phyloP scores from a whole-genome alignment of 2,113 vertebrate genomes.

The Oreotrochilus melanogaster region DNA sequence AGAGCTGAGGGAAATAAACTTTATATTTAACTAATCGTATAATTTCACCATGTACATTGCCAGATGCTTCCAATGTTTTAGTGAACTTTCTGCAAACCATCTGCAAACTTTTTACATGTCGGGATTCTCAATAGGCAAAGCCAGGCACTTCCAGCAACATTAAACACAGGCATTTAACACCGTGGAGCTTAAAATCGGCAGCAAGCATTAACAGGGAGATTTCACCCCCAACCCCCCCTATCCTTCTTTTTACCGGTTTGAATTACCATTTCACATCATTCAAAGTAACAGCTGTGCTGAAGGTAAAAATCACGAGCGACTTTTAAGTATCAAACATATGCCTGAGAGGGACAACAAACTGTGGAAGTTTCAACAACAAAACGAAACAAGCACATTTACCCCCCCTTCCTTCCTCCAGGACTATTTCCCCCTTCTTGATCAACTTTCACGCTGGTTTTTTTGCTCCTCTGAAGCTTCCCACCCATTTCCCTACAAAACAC shows the following conservation, averaged over 20 bases:
- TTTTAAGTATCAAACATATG: not conserved
- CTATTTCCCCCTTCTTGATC: not conserved
- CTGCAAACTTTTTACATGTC: slow-evolving; percentile 15
- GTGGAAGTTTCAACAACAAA: not conserved
- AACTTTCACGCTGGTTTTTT: not conserved
- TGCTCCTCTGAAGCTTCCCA: not conserved
- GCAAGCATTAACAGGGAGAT: not conserved
- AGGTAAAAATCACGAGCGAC: not conserved
- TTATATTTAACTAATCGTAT: not conserved
- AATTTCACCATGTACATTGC: not conserved
- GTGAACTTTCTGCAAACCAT: slow-evolving; percentile 14
- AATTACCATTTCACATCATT: not conserved
- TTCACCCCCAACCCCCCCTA: too few relatives aligned
- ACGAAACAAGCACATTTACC: not conserved
- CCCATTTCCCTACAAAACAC: not conserved
- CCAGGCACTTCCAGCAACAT: not conserved
- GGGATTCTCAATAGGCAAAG: not conserved
- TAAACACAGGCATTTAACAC: not conserved
- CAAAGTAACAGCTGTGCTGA: not conserved
- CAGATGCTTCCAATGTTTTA: not conserved
- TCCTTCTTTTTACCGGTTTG: not conserved
- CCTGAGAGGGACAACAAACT: not conserved
- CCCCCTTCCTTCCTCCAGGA: not conserved
- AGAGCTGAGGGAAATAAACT: not conserved
- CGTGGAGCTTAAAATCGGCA: not conserved